Evolutionary conservation across 2,888 invertebrate species (phyloP), one percentile per base, ranked within the genome.

Genomic region (Nomada ferruginata): DNA sequence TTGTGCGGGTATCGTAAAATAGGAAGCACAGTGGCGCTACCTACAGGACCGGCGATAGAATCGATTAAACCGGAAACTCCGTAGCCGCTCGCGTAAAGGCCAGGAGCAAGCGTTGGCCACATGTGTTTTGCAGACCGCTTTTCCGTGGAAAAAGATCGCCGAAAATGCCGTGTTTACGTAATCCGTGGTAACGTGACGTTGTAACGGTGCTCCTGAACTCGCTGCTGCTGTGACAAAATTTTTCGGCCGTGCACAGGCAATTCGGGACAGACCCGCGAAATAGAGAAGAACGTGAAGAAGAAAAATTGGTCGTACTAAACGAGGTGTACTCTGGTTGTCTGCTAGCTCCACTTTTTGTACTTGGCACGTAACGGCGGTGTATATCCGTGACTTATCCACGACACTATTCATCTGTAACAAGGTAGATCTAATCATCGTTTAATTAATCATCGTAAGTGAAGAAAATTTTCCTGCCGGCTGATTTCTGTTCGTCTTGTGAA

Each of bases 91-190:
- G 86, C 72, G 80, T 85, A 89, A 85, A 88, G 89, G 89, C 89
- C 87, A 87, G 81, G 89, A 89, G 88, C 75, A 87, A 91, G 85
- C 90, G 89, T 90, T 87, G 90, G 90, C 91, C 91, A 92, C 92
- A 92, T 91, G 92, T 91, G 89, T 91, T 86, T 84, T 82, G 87
- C 80, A 85, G 79, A 82, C 82, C 77, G 86, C 83, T 89, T 87
- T 89, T 78, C 82, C 80, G 80, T 87, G 81, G 79, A 81, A 84
- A 89, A 89, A 86, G 87, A 79, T 89, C 70, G 65, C 82, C 85
- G 86, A 90, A 91, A 90, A 92, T 92, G 92, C 85, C 86, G 89
- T 89, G 90, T 91, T 92, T 92, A 92, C 92, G 92, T 93, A 92
- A 93, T 90, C 80, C 84, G 89, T 84, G 87, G 87, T 85, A 87